Evolutionary conservation across 2,888 invertebrate species (phyloP), one percentile per base, ranked within the genome.

Genomic region (Hesperia comma): DNA sequence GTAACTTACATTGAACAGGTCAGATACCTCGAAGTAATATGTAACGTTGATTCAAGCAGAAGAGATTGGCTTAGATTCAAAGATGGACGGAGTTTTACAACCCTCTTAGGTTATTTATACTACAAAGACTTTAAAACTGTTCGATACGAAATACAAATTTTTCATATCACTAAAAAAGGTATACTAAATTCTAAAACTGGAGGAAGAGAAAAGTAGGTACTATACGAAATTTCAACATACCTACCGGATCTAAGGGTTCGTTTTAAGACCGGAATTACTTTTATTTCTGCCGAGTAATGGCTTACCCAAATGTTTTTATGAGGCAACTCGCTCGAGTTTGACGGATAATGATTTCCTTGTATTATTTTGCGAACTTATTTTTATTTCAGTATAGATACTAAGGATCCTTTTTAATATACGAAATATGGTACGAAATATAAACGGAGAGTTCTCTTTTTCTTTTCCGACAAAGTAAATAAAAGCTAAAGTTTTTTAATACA

Each of bases 211-310:
- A 12, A 19, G 19, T 26, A 32, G 26, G 26, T 37, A 54, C 12
- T 14, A 32, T 54, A 6, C 32, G 14, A 32, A 26, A 33, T 26
- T 54, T 26, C n/a, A 26, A 26, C 32, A 54, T n/a, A 54, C 54
- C n/a, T 21, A 49, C 32, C 26, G 67, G 60, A 46, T 53, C 26
- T 49, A 46, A 49, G 33, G 37, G 57, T 62, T 62, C 67, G 64
- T 64, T 70, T 69, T 63, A 46, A 62, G 61, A 68, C 61, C 63
- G 58, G 69, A 72, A 72, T 71, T 72, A 69, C 63, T 72, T 70
- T 72, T 72, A 72, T 74, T 72, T 70, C 68, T 63, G 21, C 53
- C 55, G 33, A 70, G 69, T 71, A 69, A 61, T 53, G 49, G 33
- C 53, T 21, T 21, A 53, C 53, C 17, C 40, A 51, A 61, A 61